A percentile compares a stretch with the other conserved stretches of the same genome.
These are phyloP conservation scores for Reticulitermes lucifugus DNA, from an alignment of 2,888 invertebrate species.

Conservation along the genomic window DNA sequence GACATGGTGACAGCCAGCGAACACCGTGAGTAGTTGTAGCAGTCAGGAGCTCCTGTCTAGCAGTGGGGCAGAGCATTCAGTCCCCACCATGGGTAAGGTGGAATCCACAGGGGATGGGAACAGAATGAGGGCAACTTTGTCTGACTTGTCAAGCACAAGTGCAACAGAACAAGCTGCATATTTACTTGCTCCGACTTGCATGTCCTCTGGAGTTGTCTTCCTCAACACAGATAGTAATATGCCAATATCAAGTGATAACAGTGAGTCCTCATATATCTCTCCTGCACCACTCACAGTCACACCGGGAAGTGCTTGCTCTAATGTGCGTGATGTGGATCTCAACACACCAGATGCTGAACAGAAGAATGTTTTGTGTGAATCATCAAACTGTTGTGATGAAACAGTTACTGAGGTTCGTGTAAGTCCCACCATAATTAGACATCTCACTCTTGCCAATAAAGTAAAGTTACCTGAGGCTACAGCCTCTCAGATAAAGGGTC, in stretches of 20 bases:
- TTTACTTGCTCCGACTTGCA: not conserved
- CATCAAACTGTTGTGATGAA: not conserved
- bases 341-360: not conserved
- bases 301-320: not conserved
- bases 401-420: not conserved
- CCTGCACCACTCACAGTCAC: not conserved
- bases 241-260: not conserved
- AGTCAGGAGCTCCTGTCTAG: slow-evolving; percentile 46
- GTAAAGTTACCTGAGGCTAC: not conserved
- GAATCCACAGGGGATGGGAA: not conserved
- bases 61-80: slow-evolving; percentile 15
- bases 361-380: not conserved
- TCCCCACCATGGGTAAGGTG: not conserved
- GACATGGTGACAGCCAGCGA: slow-evolving; percentile 52
- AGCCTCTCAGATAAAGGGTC: not conserved
- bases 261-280: not conserved
- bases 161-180: not conserved
- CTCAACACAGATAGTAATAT: not conserved
- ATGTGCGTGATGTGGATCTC: not conserved
- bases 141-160: not conserved
- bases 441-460: not conserved
- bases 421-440: not conserved
- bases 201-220: not conserved
- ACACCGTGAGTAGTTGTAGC: slow-evolving; percentile 45
- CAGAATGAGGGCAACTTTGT: not conserved